Base-by-base conservation (phyloP, 2,888 invertebrate species). In the Calameuta pallipes region DNA sequence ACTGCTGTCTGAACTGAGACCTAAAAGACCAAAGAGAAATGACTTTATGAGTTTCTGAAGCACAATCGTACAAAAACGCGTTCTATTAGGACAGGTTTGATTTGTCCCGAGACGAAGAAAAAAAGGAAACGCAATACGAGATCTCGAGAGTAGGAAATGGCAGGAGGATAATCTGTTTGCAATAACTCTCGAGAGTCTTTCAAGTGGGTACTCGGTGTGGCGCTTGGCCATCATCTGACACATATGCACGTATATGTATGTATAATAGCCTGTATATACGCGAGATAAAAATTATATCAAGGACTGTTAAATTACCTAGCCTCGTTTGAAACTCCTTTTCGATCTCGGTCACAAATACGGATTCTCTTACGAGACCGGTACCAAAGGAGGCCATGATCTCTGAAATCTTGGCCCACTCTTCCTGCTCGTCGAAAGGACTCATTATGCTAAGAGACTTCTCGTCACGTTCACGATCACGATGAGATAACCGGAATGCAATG, bases 311-410 rank as follows among this genome's bases (percentile, higher is more conserved):
- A 87, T 92, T 85, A 95, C 95, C 96, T 80, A 96, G 93, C 82
- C 96, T 92, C 15, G 94, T 94, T 81, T 96, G 96, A 89, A 96
- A 96, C 92, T 96, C 96, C 87, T 95, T 95, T 88, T 96, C 96
- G 81, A 96, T 92, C 87, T 96, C 96, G 6, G 95, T 95, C 74
- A 96, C 96, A 91, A 96, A 96, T 31, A 96, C 95, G 0, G 95
- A 96, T 89, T 96, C 96, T 33, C 95, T 92, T 23, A 96, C 95
- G 68, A 97, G 94, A 78, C 96, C 96, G 83, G 96, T 96, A 80
- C 98, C 98, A 89, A 98, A 97, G 1, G 97, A 97, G 73, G 97
- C 97, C 96, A 98, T 97, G 87, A 98, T 98, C 92, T 98, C 97
- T 75, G 97, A 97, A 87, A 98, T 98, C 92, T 98, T 97, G 35